Conservation (phyloP, 2,797 vertebrate genomes). For the Gorsachius magnificus region DNA sequence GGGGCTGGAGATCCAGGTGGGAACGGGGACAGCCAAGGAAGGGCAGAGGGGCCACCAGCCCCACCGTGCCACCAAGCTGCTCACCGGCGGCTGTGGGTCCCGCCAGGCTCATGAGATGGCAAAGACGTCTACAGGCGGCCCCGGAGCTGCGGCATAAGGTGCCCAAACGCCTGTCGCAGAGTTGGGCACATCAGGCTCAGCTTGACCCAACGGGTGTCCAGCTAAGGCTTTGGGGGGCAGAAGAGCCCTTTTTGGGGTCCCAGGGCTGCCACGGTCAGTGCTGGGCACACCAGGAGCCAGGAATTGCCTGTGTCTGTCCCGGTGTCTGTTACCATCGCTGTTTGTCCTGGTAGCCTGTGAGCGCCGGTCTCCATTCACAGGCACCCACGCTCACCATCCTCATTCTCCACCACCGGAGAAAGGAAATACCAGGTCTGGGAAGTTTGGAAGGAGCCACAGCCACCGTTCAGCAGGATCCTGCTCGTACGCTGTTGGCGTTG, state of each 20-base stretch:
- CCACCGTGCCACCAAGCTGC: accelerated
- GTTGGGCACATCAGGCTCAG: not conserved
- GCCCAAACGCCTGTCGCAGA: not conserved
- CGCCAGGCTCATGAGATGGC: not conserved
- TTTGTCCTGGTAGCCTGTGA: not conserved
- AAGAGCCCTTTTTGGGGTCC: not conserved
- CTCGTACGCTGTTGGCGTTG: not conserved
- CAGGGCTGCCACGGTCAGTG: not conserved
- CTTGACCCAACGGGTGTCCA: accelerated
- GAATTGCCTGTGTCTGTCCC: not conserved
- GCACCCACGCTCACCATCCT: not conserved
- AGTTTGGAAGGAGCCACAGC: not conserved
- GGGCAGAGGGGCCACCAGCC: not conserved
- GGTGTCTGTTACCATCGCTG: not conserved
- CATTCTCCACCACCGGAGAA: not conserved
- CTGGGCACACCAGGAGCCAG: not conserved
- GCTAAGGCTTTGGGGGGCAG: not conserved
- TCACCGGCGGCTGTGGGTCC: not conserved
- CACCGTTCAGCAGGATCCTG: not conserved
- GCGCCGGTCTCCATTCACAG: not conserved
- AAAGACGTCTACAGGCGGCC: not conserved
- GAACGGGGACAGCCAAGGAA: not conserved
- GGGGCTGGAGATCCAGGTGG: not conserved
- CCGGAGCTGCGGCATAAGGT: too few relatives aligned
- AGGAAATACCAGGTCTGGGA: not conserved